Evolutionary conservation across 2,888 invertebrate genomes (phyloP), one percentile per base, ranked within the genome.

Genomic region (Perdita meconis): DNA sequence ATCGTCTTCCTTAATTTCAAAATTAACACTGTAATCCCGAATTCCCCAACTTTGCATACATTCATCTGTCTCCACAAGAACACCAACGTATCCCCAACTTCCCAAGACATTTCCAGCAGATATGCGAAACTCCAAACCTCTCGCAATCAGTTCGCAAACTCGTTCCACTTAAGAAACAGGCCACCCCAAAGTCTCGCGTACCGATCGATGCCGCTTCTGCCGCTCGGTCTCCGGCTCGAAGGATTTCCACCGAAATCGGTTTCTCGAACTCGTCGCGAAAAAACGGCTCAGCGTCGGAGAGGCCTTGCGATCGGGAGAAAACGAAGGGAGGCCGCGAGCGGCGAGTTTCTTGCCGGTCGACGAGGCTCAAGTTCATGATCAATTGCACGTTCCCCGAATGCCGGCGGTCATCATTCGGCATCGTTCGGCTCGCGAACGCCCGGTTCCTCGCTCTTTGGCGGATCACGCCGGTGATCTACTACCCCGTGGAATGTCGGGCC

Each of bases 401-500:
- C 68, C 78, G 44, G 71, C 78, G 68, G 61, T 81, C 78, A 69
- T 80, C 77, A 65, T 81, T 81, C 81, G 78, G 60, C 71, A 66
- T 75, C 67, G 66, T 60, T 60, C 53, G 24, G 59, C 16, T 44
- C 64, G 59, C 64, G 69, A 40, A 68, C 60, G 51, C 57, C 61
- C 34, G 51, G 78, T 78, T 78, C 19, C 72, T 78, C 79, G 71
- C 68, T 50, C 80, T 82, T 79, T 75, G 74, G 19, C 55, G 67
- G 69, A 75, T 70, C 80, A 75, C 78, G 83, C 60, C 81, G 83
- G 83, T 87, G 87, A 89, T 88, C 85, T 86, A 89, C 87, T 85
- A 84, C 86, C 75, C 70, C 71, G 63, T 74, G 88, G 88, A 89
- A 89, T 89, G 88, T 82, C 84, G 86, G 85, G 65, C 75, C 83